phyloP scores from a whole-genome alignment of 64 coral and sea anemone species.

The Pachyseris speciosa region DNA sequence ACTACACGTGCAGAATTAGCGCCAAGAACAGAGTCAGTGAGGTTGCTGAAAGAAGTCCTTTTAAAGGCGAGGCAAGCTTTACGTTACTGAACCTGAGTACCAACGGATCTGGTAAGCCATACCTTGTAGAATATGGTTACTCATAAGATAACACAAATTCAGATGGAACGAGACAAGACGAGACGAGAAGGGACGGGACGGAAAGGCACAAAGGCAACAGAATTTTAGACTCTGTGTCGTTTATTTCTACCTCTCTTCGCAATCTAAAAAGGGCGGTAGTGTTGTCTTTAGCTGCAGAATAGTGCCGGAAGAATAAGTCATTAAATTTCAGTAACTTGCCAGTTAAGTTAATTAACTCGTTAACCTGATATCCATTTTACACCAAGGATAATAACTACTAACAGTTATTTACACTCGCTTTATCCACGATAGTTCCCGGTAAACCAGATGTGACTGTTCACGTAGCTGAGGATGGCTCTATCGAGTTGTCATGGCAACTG shows the following conservation, averaged over 20 bases:
- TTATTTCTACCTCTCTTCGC: too few relatives aligned
- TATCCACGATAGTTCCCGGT: conserved; percentile 23
- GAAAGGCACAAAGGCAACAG: too few relatives aligned
- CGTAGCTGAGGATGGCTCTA: background rate
- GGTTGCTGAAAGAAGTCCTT: background rate
- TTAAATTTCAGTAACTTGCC: background rate
- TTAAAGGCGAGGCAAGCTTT: background rate
- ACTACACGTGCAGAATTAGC: background rate
- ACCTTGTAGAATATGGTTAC: background rate
- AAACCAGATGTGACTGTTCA: conserved; percentile 1
- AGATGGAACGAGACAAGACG: background rate
- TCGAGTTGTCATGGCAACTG: conserved; percentile 21
- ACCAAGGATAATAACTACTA: background rate
- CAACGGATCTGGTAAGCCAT: background rate
- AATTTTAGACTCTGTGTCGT: too few relatives aligned
- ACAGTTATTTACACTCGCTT: background rate
- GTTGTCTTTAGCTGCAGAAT: too few relatives aligned
- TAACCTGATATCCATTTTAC: too few relatives aligned
- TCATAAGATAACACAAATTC: too few relatives aligned
- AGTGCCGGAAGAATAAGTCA: too few relatives aligned
- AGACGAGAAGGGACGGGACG: too few relatives aligned
- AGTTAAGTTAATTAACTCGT: background rate
- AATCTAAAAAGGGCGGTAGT: too few relatives aligned
- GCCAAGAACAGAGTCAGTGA: background rate
- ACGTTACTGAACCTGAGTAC: background rate